phyloP scores from a whole-genome alignment of 2,888 invertebrate species.

The Euproctis similis region DNA sequence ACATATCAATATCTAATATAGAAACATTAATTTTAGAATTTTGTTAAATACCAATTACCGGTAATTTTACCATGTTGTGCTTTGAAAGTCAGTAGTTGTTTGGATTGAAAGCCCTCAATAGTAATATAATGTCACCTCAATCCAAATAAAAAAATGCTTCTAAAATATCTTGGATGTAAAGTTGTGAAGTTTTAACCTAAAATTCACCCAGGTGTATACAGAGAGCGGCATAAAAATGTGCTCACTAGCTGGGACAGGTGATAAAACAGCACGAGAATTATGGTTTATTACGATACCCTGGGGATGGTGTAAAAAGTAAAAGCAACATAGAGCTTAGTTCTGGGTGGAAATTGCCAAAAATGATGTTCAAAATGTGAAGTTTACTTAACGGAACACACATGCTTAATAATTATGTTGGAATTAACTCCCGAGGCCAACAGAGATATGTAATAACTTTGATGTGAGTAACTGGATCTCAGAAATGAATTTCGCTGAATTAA shows the following conservation, averaged over 20 bases:
- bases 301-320: conserved; percentile 10
- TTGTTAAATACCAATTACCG: too few relatives aligned
- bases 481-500: too few relatives aligned
- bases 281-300: conserved; percentile 9
- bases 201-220: not conserved
- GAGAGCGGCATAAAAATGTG: conserved; percentile 3
- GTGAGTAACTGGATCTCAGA: too few relatives aligned
- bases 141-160: not conserved
- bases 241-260: conserved; percentile 4
- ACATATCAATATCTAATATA: too few relatives aligned
- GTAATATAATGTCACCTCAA: not conserved
- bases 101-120: not conserved
- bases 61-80: too few relatives aligned
- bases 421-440: too few relatives aligned
- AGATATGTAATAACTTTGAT: too few relatives aligned
- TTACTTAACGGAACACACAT: not conserved
- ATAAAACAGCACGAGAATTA: conserved; percentile 16
- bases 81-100: too few relatives aligned
- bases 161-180: not conserved
- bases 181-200: conserved; percentile 2
- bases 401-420: too few relatives aligned
- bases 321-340: conserved; percentile 1
- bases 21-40: too few relatives aligned
- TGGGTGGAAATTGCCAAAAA: not conserved
- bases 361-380: not conserved